A percentile compares a stretch with the other conserved stretches of the same genome.
Conservation (phyloP, 2,888 invertebrate species). For the Drosophila formosana region DNA sequence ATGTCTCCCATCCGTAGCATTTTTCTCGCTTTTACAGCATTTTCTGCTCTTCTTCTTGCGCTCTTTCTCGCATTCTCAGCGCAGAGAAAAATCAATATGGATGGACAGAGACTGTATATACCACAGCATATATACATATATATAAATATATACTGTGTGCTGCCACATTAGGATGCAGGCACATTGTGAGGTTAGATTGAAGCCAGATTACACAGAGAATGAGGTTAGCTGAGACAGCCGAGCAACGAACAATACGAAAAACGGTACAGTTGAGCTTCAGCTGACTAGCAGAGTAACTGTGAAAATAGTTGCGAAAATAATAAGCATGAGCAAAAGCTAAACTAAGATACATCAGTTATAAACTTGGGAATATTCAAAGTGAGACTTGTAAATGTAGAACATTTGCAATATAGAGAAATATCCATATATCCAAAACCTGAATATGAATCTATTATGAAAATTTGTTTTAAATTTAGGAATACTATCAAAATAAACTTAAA, state of each 20-base stretch:
- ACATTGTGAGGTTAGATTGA: constrained; percentile 41
- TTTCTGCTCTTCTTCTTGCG: constrained; percentile 42
- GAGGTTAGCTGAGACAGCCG: constrained; percentile 25
- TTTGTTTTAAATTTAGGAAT: no score
- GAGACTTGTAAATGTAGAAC: no score
- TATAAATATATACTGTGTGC: constrained; percentile 8
- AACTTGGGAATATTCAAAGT: no score
- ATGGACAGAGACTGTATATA: constrained; percentile 55
- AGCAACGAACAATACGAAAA: not conserved
- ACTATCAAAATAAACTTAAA: no score
- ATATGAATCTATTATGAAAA: no score
- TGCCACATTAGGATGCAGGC: constrained; percentile 36
- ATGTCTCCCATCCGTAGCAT: constrained; percentile 26
- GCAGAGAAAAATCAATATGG: constrained; percentile 68
- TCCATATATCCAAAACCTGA: no score
- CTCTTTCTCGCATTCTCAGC: constrained; percentile 45
- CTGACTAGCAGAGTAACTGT: not conserved
- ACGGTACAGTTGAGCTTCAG: constrained; percentile 6
- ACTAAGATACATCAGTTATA: no score
- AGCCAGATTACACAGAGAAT: constrained; percentile 28
- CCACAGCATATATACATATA: constrained; percentile 18
- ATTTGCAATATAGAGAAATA: no score
- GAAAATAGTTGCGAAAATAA: not conserved
- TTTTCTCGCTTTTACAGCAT: constrained; percentile 61
- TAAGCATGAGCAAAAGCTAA: not conserved